phyloP scores from a whole-genome alignment of 2,888 invertebrate species.

The Atrina japonica region DNA sequence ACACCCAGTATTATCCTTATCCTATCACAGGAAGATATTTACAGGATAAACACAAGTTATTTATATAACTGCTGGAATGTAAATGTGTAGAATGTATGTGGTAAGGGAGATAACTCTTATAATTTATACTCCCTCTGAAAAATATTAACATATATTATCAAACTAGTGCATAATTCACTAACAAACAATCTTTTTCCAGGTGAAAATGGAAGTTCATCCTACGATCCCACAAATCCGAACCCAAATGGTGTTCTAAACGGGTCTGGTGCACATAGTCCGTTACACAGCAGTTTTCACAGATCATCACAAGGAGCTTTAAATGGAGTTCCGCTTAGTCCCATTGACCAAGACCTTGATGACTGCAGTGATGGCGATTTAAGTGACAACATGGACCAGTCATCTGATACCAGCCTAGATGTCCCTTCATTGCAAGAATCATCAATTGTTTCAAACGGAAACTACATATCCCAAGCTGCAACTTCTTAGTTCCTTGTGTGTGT shows the following conservation, averaged over 20 bases:
- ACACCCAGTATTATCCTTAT: no score
- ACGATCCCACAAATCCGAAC: conserved; percentile 6
- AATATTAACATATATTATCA: no score
- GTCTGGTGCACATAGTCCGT: conserved; percentile 24
- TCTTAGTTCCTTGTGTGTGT: conserved; percentile 26
- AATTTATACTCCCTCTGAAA: no score
- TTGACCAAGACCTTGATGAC: conserved; percentile 28
- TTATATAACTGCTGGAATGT: no score
- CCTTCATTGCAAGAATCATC: conserved; percentile 29
- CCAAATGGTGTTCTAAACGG: conserved; percentile 24
- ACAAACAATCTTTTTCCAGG: conserved; percentile 15
- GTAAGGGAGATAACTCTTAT: no score
- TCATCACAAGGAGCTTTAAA: background rate
- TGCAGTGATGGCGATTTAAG: conserved; percentile 62
- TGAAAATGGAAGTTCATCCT: conserved; percentile 33
- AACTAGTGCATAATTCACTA: no score
- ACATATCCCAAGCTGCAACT: conserved; percentile 13
- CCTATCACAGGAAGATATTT: no score
- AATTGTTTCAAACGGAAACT: conserved; percentile 16
- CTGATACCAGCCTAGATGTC: conserved; percentile 57
- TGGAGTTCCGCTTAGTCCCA: background rate
- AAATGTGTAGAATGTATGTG: no score
- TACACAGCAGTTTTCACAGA: background rate
- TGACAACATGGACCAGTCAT: conserved; percentile 56
- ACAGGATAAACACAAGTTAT: no score